phyloP scores from a whole-genome alignment of 2,888 invertebrate genomes.

The Tipula confusa region DNA sequence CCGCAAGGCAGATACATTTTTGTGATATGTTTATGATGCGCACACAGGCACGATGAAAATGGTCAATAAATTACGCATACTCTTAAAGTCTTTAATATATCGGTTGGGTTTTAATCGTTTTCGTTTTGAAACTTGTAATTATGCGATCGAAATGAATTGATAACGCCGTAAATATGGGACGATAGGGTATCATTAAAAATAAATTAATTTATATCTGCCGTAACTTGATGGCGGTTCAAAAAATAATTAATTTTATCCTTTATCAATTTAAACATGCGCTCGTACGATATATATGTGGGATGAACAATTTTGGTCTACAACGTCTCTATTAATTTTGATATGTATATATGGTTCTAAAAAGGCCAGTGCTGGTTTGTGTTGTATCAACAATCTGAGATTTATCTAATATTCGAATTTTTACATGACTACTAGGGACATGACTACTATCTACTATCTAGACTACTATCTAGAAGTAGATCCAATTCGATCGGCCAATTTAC shows the following conservation, averaged over 20 bases:
- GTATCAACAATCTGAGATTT: too few species aligned
- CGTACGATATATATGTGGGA: not conserved
- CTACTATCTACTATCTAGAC: too few species aligned
- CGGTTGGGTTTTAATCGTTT: not conserved
- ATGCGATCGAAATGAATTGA: not conserved
- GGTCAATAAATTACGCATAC: not conserved
- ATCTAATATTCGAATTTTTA: too few species aligned
- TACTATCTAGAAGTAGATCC: too few species aligned
- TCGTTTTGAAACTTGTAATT: constrained; percentile 16
- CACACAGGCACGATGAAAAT: not conserved
- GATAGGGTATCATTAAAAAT: not conserved
- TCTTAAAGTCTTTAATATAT: too few species aligned
- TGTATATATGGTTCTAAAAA: too few species aligned
- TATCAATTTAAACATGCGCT: not conserved
- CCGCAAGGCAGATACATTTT: not conserved
- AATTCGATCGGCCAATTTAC: too few species aligned
- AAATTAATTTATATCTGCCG: not conserved
- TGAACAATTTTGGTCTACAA: not conserved
- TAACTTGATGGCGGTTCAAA: not conserved
- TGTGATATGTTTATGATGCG: too few species aligned
- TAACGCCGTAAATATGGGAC: not conserved
- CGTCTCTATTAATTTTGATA: not conserved
- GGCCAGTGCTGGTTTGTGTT: too few species aligned
- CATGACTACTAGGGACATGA: too few species aligned
- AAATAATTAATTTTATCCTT: not conserved